Evolutionary conservation across 2,797 vertebrate genomes (phyloP), one percentile per base, ranked within the genome.

Genomic region (Myiothlypis chrysogaster): DNA sequence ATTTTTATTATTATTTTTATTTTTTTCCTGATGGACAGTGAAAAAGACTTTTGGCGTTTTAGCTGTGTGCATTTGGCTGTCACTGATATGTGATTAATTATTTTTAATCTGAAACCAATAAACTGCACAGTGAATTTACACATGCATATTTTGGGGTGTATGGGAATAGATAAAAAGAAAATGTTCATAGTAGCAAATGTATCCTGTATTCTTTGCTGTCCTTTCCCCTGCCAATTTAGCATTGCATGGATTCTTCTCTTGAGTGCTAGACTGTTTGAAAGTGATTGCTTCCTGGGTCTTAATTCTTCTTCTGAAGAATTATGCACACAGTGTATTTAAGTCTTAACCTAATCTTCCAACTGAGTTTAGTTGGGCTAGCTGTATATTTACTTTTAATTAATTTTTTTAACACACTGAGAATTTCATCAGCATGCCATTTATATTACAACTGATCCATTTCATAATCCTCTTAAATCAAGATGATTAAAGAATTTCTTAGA

Each of bases 381-480:
- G 0, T 81, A 30, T 68, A 63, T 91, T 84, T 91, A 65, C 23
- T 87, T 84, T 53, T n/a, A 79, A 43, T 82, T 28, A 34, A 10
- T 59, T 78, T 77, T 79, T 72, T 93, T 77, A 39, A 69, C 69
- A 50, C 30, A 25, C 43, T 65, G 68, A 75, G 27, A 87, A 72
- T 85, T 89, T 95, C 47, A 57, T 12, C 64, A 79, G 50, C n/a
- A 25, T 80, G 64, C 35, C 47, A 44, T 89, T 59, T 59, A 37
- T 59, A 59, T 59, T 86, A 57, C 46, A 76, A 69, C 23, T 32
- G 70, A 72, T 89, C 43, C 25, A 20, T 89, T 52, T 77, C 32
- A 49, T 83, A 85, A 80, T 95, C 64, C 79, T 85, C 64, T 85
- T 64, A 85, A 87, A 91, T 91, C 68, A 83, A 80, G 28, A 85